A percentile compares a stretch with the other conserved stretches of the same genome.
These are phyloP conservation scores for Pammene fasciana DNA, from an alignment of 2,888 invertebrate species.

Conservation along the genomic window DNA sequence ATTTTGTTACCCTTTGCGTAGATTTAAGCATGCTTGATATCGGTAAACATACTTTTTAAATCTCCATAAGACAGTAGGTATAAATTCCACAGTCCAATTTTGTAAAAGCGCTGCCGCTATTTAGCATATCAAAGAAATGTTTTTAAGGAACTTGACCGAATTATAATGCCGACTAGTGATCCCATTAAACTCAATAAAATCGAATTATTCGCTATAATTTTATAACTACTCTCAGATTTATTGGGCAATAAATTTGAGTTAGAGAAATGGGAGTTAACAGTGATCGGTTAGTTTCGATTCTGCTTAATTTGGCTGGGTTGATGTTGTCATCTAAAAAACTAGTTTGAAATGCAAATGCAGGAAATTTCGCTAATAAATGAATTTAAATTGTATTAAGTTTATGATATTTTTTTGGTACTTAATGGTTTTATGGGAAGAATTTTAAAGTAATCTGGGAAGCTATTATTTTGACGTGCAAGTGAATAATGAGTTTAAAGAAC, in stretches of 20 bases:
- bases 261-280: slow-evolving; percentile 19
- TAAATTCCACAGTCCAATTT: slow-evolving; percentile 6
- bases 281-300: slow-evolving; percentile 10
- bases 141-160: slow-evolving; percentile 42
- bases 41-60: too few species aligned
- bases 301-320: slow-evolving; percentile 1
- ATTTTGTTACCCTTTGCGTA: background rate
- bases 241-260: slow-evolving; percentile 17
- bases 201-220: slow-evolving; percentile 23
- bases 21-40: background rate
- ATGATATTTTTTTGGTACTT: slow-evolving; percentile 6
- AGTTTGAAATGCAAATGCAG: slow-evolving; percentile 26
- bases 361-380: slow-evolving; percentile 22
- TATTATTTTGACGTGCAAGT: slow-evolving; percentile 13
- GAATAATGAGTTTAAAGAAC: background rate
- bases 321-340: slow-evolving; percentile 14
- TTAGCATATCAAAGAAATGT: background rate
- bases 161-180: slow-evolving; percentile 30
- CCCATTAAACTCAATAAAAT: slow-evolving; percentile 16
- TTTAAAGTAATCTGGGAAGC: slow-evolving; percentile 3
- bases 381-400: slow-evolving; percentile 21
- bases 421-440: slow-evolving; percentile 29
- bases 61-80: background rate
- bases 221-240: slow-evolving; percentile 18
- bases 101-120: background rate